Evolutionary conservation across 1,140 invertebrate genomes (phyloP).

Genomic region (Anoplophora glabripennis): DNA sequence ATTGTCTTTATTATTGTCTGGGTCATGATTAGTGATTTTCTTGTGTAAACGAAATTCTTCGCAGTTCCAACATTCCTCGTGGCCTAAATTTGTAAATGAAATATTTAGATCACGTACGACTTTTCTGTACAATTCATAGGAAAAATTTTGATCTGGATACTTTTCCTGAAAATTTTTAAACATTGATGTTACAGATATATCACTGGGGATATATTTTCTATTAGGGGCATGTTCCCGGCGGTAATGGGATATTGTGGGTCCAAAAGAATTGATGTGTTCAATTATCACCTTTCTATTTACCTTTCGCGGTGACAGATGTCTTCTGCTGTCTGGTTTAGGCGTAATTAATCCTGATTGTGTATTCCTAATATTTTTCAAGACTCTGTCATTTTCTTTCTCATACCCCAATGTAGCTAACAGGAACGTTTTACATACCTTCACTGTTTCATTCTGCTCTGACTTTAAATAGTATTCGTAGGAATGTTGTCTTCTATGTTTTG

Average conservation of each 20-base stretch:
- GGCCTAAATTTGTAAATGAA: conserved; percentile 14
- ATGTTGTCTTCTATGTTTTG: too few relatives aligned
- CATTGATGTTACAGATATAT: conserved; percentile 10
- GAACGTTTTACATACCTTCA: neutral
- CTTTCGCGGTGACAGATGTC: neutral
- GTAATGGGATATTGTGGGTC: conserved; percentile 40
- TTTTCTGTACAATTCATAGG: conserved; percentile 4
- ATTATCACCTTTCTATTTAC: neutral
- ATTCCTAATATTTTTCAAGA: neutral
- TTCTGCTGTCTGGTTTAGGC: neutral
- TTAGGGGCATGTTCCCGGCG: conserved; percentile 39
- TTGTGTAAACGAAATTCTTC: conserved; percentile 7
- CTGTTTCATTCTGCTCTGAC: too few relatives aligned
- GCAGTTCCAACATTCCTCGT: conserved; percentile 13
- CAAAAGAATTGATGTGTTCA: conserved; percentile 34
- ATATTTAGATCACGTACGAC: conserved; percentile 7
- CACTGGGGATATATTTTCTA: conserved; percentile 36
- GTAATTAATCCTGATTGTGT: neutral
- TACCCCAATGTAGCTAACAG: neutral
- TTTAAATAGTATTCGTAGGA: too few relatives aligned
- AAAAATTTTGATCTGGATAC: conserved; percentile 2
- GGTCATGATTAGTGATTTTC: neutral
- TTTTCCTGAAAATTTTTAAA: conserved; percentile 1
- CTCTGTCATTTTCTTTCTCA: neutral
- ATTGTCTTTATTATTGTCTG: conserved; percentile 4